A percentile compares a stretch with the other conserved stretches of the same genome.
These are phyloP conservation scores for Mareca strepera DNA, from an alignment of 2,797 vertebrate genomes.

Conservation along the genomic window DNA sequence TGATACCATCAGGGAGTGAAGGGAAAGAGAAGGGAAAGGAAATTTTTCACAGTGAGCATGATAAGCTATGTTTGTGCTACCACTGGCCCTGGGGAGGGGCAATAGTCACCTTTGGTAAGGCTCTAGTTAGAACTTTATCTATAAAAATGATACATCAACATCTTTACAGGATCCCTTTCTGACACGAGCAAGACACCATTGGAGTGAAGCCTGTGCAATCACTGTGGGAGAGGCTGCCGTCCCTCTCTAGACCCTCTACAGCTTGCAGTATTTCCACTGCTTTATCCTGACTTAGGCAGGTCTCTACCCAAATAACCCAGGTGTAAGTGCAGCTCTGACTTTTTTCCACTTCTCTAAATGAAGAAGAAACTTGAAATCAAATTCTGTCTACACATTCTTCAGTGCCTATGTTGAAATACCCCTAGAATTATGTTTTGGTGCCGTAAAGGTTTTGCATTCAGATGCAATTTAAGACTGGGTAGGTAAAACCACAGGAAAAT, in stretches of 20 bases:
- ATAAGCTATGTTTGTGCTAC: neutral
- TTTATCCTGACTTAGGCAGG: neutral
- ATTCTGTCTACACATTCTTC: neutral
- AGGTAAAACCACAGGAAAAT: neutral
- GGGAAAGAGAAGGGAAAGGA: neutral
- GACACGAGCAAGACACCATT: neutral
- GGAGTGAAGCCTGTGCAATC: neutral
- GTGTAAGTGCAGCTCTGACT: neutral
- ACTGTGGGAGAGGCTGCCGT: neutral
- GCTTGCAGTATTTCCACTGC: neutral
- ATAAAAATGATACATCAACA: neutral
- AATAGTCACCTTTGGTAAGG: neutral
- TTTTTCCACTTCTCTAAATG: neutral
- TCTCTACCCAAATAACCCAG: neutral
- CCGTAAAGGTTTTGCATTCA: neutral
- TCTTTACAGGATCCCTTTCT: neutral
- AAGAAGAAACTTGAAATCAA: neutral
- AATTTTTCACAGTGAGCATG: neutral
- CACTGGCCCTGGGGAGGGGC: neutral
- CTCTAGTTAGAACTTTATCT: neutral
- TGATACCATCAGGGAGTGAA: neutral
- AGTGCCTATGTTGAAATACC: neutral
- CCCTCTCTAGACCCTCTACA: neutral
- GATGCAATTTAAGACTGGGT: neutral
- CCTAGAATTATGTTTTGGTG: neutral